A percentile compares a stretch with the other conserved stretches of the same genome.
These are phyloP conservation scores for Globicephala melas DNA, from an alignment of 2,113 vertebrate species.

Conservation along the genomic window DNA sequence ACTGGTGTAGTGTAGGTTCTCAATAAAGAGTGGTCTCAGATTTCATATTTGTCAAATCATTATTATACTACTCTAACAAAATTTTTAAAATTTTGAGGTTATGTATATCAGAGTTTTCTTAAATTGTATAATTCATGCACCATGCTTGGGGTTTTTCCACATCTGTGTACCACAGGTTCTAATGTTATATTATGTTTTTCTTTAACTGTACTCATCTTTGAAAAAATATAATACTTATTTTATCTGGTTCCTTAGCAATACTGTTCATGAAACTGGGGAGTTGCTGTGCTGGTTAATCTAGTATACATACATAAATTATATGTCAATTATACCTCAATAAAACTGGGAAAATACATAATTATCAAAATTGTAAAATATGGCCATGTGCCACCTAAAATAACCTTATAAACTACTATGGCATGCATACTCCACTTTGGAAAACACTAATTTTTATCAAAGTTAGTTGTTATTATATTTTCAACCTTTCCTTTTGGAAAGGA, in stretches of 20 bases:
- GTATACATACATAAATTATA: background rate
- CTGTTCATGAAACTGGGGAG: background rate
- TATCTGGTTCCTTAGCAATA: background rate
- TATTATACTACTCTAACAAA: background rate
- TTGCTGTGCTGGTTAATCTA: background rate
- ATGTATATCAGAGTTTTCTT: background rate
- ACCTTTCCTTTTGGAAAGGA: background rate
- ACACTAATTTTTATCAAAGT: background rate
- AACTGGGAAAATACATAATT: background rate
- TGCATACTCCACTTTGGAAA: background rate
- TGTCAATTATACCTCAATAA: background rate
- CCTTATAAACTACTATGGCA: background rate
- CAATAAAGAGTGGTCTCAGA: background rate
- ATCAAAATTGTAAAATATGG: background rate
- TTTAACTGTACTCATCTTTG: background rate
- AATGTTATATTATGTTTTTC: background rate
- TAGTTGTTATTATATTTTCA: background rate
- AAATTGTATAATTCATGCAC: background rate
- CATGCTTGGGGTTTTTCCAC: background rate
- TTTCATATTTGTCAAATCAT: background rate
- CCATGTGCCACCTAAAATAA: background rate
- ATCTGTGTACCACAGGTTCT: background rate
- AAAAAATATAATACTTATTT: conserved; percentile 13
- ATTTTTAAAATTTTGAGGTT: background rate
- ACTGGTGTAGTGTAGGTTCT: background rate